Evolutionary conservation across 2,888 invertebrate genomes (phyloP).

Genomic region (Parnassius orleans): DNA sequence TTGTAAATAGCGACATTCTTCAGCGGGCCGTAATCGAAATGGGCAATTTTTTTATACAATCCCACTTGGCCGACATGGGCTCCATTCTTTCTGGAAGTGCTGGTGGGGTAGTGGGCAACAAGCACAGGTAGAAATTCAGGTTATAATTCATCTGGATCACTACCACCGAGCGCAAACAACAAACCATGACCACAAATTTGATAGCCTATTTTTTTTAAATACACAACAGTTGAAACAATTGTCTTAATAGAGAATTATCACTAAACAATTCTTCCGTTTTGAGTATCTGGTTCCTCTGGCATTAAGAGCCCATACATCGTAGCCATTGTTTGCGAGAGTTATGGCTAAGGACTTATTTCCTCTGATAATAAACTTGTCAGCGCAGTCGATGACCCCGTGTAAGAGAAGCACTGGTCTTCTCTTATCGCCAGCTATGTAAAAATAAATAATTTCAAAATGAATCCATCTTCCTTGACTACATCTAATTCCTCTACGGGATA

Average conservation of each 20-base stretch:
- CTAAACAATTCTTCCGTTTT: conserved; percentile 37
- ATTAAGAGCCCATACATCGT: conserved; percentile 62
- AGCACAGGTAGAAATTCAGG: conserved; percentile 51
- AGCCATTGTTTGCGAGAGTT: conserved; percentile 66
- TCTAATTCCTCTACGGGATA: conserved; percentile 31
- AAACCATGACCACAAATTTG: conserved; percentile 44
- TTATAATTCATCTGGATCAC: conserved; percentile 74
- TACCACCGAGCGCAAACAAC: conserved; percentile 68
- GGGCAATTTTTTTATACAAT: conserved; percentile 31
- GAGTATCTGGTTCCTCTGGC: conserved; percentile 82
- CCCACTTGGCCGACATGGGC: conserved; percentile 39
- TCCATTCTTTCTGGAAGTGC: conserved; percentile 40
- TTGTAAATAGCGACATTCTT: conserved; percentile 35
- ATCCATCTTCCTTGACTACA: conserved; percentile 38
- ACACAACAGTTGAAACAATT: conserved; percentile 30
- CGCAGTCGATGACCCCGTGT: conserved; percentile 37
- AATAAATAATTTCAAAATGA: conserved; percentile 33
- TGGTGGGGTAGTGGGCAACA: conserved; percentile 41
- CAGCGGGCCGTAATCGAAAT: conserved; percentile 36
- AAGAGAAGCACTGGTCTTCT: conserved; percentile 23
- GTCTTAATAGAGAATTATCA: conserved; percentile 28
- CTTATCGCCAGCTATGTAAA: conserved; percentile 29
- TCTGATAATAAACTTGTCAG: conserved; percentile 45
- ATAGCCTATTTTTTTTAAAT: conserved; percentile 31
- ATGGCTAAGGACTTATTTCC: conserved; percentile 40